Conservation (phyloP, 2,888 invertebrate genomes). For the Hyalella azteca region DNA sequence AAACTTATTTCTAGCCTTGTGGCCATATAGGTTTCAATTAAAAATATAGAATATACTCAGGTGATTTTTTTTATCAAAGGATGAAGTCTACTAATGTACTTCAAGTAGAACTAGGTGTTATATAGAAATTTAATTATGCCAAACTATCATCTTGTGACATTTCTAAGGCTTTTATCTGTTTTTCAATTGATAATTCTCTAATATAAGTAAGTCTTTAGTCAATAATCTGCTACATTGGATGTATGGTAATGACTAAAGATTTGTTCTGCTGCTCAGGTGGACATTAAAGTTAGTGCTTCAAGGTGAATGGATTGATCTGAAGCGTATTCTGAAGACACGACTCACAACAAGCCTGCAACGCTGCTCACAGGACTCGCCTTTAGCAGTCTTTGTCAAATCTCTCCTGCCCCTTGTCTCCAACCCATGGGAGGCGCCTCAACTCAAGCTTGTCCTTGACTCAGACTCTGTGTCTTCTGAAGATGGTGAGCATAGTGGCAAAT, state of each 20-base stretch:
- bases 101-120: no score
- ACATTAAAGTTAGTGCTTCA: slow-evolving; percentile 65
- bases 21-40: no score
- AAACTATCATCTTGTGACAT: no score
- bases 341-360: slow-evolving; percentile 65
- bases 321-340: slow-evolving; percentile 65
- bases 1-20: no score
- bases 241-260: neutral
- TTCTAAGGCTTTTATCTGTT: no score
- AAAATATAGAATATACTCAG: no score
- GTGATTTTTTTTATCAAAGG: no score
- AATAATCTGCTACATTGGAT: neutral
- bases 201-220: no score
- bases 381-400: slow-evolving; percentile 65
- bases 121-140: no score
- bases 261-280: slow-evolving; percentile 60
- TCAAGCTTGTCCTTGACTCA: slow-evolving; percentile 64
- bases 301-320: slow-evolving; percentile 69
- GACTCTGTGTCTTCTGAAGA: slow-evolving; percentile 64
- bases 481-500: no score
- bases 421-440: slow-evolving; percentile 66
- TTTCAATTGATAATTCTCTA: no score
- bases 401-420: slow-evolving; percentile 69
- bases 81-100: no score
- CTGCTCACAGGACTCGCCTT: slow-evolving; percentile 63